Evolutionary conservation across 2,797 vertebrate genomes (phyloP).

Genomic region (Euthynnus affinis): DNA sequence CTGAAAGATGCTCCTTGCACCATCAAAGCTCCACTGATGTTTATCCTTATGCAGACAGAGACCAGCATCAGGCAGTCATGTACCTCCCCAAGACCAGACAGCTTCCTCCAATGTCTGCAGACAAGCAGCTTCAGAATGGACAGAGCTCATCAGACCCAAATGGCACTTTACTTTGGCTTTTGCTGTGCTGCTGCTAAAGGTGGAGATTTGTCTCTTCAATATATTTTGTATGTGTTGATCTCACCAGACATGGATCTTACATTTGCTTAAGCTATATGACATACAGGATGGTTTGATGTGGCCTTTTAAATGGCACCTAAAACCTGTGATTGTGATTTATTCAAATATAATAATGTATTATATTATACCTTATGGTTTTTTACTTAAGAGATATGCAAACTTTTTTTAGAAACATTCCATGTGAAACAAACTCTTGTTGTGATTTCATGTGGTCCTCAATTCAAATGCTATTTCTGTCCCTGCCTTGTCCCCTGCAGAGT

Average conservation of each 20-base stretch:
- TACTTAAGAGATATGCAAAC: too few relatives aligned
- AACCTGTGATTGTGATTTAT: too few relatives aligned
- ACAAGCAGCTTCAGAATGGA: not conserved
- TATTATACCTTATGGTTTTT: too few relatives aligned
- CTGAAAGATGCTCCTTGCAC: not conserved
- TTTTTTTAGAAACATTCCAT: too few relatives aligned
- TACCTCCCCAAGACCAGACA: not conserved
- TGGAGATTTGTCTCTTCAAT: not conserved
- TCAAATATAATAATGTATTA: too few relatives aligned
- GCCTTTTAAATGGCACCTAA: too few relatives aligned
- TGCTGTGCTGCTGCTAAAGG: not conserved
- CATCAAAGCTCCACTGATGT: not conserved
- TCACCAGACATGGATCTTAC: too few relatives aligned
- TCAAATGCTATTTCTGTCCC: not conserved
- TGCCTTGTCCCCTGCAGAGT: conserved; percentile 1
- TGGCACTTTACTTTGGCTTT: not conserved
- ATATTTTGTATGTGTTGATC: not conserved
- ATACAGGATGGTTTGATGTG: too few relatives aligned
- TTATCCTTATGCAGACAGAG: not conserved
- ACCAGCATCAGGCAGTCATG: not conserved
- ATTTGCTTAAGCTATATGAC: too few relatives aligned
- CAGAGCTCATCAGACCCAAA: not conserved
- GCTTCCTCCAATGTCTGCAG: not conserved
- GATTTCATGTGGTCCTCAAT: too few relatives aligned
- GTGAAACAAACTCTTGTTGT: too few relatives aligned